These are phyloP conservation scores for Gouania willdenowi DNA, from an alignment of 2,797 vertebrate species.

Conservation along the genomic window DNA sequence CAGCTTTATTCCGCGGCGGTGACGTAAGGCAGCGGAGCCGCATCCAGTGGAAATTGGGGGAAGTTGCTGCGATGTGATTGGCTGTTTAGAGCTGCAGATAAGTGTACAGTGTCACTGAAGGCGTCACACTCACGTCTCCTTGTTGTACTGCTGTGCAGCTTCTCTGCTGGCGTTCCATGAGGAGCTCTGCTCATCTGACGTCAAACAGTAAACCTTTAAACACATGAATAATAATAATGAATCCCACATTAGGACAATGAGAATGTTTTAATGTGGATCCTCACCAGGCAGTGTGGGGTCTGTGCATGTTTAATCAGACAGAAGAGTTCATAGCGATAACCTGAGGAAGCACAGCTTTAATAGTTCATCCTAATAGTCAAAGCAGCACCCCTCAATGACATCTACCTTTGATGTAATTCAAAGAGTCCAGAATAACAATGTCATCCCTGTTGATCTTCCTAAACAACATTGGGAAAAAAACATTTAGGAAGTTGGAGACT, in stretches of 20 bases:
- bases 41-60: too few relatives aligned
- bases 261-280: too few relatives aligned
- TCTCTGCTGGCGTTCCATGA: constrained; percentile 73
- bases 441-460: constrained; percentile 82
- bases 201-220: constrained; percentile 79
- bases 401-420: constrained; percentile 87
- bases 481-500: too few relatives aligned
- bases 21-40: too few relatives aligned
- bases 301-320: constrained; percentile 83
- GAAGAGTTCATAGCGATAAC: constrained; percentile 84
- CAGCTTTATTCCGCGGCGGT: too few relatives aligned
- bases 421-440: constrained; percentile 81
- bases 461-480: constrained; percentile 1
- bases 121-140: constrained; percentile 72
- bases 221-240: too few relatives aligned
- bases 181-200: constrained; percentile 72
- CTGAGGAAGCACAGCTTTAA: constrained; percentile 44
- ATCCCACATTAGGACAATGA: too few relatives aligned
- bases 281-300: constrained; percentile 82
- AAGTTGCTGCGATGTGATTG: too few relatives aligned
- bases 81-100: too few relatives aligned
- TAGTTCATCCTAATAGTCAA: neutral
- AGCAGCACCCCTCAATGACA: neutral
- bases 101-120: too few relatives aligned
- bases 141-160: constrained; percentile 66